phyloP scores from a whole-genome alignment of 2,888 invertebrate species.

The Thymelicus sylvestris region DNA sequence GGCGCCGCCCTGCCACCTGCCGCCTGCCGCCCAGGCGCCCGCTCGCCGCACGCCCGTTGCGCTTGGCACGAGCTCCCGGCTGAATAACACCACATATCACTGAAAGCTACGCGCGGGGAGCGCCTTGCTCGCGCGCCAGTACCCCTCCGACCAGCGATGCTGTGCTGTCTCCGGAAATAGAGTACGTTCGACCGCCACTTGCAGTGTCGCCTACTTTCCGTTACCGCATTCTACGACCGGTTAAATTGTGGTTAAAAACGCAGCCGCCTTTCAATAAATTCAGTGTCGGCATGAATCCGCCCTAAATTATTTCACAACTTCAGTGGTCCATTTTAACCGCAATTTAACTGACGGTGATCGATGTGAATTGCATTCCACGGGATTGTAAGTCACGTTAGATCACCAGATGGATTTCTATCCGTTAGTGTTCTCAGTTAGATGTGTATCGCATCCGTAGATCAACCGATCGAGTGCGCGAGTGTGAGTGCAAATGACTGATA shows the following conservation, averaged over 20 bases:
- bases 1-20: conserved; percentile 37
- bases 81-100: conserved; percentile 58
- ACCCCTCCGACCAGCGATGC: conserved; percentile 85
- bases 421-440: conserved; percentile 71
- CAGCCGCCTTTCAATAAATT: conserved; percentile 51
- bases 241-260: conserved; percentile 72
- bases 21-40: conserved; percentile 38
- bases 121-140: conserved; percentile 71
- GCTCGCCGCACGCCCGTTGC: conserved; percentile 50
- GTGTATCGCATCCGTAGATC: conserved; percentile 68
- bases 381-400: conserved; percentile 64
- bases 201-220: conserved; percentile 60
- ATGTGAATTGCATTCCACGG: conserved; percentile 70
- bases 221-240: conserved; percentile 63
- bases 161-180: conserved; percentile 85
- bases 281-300: conserved; percentile 20
- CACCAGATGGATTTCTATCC: conserved; percentile 49
- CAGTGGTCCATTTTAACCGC: conserved; percentile 48
- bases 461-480: conserved; percentile 81
- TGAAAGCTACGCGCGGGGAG: conserved; percentile 68
- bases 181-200: conserved; percentile 69
- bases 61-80: conserved; percentile 69
- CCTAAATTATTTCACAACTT: neutral
- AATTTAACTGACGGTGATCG: conserved; percentile 63
- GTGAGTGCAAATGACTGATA: conserved; percentile 83